Evolutionary conservation across 2,797 vertebrate species (phyloP), one percentile per base, ranked within the genome.

Genomic region (Enteromius unitaeniatus): DNA sequence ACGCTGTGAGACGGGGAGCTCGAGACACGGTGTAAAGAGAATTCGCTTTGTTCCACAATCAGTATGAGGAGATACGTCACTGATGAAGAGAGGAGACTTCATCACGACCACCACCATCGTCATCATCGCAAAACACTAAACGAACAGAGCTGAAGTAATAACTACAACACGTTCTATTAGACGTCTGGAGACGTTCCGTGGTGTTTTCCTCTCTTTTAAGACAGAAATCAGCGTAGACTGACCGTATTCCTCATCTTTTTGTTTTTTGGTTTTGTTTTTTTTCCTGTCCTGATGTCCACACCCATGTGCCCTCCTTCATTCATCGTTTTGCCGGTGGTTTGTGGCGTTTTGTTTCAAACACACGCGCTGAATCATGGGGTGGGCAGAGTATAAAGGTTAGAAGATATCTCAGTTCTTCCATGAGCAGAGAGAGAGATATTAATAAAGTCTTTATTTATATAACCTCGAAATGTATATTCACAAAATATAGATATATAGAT

Each of bases 331-430:
- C 88, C 95, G 93, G 94, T 94, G 93, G 88, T 92, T 87, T 87
- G 73, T 85, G 86, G 94, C 95, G 96, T 95, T 95, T 93, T 89
- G 92, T 95, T 88, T 90, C 73, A 89, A 94, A 93, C 91, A 93
- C 90, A 92, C 92, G 88, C 90, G 91, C 70, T 81, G 83, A 86
- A 88, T 88, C 83, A 85, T 79, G 86, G 97, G 97, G 97, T 95
- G 97, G 96, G 97, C 97, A 99, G 96, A 99, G 97, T 99, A 99
- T 98, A 97, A 99, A 99, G 97, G 97, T 97, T 98, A 97, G 93
- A 92, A 92, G 95, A 94, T 94, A 93, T 95, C 95, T 94, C 90
- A 92, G 91, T 97, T 97, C 95, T 96, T 97, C 95, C 94, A 92
- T 95, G 92, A 92, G 91, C 81, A 89, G 89, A 93, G 89, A 87